Evolutionary conservation across 2,797 vertebrate genomes (phyloP).

Genomic region (Pteronotus mesoamericanus): DNA sequence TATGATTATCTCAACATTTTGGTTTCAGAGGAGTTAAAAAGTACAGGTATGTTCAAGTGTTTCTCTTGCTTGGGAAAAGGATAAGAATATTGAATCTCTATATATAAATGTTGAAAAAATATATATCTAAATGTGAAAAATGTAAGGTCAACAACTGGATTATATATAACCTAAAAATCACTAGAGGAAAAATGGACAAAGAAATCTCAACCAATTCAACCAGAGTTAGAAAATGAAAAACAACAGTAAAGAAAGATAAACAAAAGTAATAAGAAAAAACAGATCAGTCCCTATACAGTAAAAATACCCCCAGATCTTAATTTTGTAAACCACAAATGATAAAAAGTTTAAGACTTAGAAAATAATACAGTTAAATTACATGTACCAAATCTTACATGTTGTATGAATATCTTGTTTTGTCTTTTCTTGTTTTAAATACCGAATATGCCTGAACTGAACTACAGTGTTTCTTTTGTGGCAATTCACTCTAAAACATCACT

Average conservation of each 20-base stretch:
- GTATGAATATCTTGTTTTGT: background rate
- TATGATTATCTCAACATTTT: background rate
- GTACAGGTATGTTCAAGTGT: background rate
- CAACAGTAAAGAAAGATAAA: background rate
- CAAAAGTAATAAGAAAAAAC: background rate
- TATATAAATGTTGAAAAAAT: background rate
- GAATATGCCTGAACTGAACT: background rate
- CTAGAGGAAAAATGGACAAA: background rate
- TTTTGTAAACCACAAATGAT: background rate
- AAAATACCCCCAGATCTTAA: background rate
- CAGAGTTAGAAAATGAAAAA: slow-evolving; percentile 27
- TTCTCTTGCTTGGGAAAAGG: background rate
- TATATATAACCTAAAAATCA: background rate
- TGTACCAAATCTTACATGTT: background rate
- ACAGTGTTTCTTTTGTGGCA: background rate
- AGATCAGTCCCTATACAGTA: background rate
- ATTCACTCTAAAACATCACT: background rate
- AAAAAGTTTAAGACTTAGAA: background rate
- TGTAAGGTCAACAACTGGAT: background rate
- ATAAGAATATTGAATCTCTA: background rate
- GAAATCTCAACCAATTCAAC: background rate
- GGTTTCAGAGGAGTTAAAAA: background rate
- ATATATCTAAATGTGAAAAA: slow-evolving; percentile 25
- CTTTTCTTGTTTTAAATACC: background rate
- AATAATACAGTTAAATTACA: background rate